phyloP scores from a whole-genome alignment of 2,888 invertebrate species.

The Corbicula japonica region DNA sequence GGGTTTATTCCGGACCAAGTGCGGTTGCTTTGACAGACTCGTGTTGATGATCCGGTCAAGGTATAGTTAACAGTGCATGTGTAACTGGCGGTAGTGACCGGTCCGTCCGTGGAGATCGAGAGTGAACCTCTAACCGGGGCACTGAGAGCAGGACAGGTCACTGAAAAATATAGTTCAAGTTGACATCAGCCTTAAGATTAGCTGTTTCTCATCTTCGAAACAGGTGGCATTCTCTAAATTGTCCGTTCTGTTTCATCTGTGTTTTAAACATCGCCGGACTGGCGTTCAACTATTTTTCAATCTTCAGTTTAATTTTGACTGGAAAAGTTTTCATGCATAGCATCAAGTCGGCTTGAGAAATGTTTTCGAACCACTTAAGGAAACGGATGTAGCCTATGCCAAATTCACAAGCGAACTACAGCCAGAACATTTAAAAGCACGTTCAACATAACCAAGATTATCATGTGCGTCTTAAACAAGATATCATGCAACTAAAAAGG shows the following conservation, averaged over 20 bases:
- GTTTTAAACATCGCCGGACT: not conserved
- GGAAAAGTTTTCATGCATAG: too few relatives aligned
- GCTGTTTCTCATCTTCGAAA: not conserved
- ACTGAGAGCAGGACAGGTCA: slow-evolving; percentile 30
- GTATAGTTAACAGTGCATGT: slow-evolving; percentile 27
- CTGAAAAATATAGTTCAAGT: slow-evolving; percentile 8
- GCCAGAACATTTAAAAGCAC: too few relatives aligned
- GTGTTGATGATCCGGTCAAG: slow-evolving; percentile 10
- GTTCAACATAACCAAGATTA: too few relatives aligned
- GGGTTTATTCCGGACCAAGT: too few relatives aligned
- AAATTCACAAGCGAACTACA: too few relatives aligned
- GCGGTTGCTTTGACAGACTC: slow-evolving; percentile 17
- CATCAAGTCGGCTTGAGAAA: too few relatives aligned
- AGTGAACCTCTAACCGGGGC: slow-evolving; percentile 44
- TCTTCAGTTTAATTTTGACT: too few relatives aligned
- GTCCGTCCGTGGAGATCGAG: slow-evolving; percentile 24
- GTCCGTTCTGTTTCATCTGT: not conserved
- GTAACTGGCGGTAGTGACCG: slow-evolving; percentile 7
- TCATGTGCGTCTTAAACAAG: too few relatives aligned
- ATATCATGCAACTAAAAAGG: too few relatives aligned
- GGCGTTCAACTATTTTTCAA: too few relatives aligned
- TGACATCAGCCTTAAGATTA: not conserved
- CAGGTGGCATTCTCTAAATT: not conserved
- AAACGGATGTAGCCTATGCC: too few relatives aligned
- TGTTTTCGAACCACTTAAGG: too few relatives aligned